Percentiles rank a stretch among this genome's conserved stretches.
Evolutionary conservation across 2,113 vertebrate species (phyloP).

Genomic region (Pelobates fuscus): DNA sequence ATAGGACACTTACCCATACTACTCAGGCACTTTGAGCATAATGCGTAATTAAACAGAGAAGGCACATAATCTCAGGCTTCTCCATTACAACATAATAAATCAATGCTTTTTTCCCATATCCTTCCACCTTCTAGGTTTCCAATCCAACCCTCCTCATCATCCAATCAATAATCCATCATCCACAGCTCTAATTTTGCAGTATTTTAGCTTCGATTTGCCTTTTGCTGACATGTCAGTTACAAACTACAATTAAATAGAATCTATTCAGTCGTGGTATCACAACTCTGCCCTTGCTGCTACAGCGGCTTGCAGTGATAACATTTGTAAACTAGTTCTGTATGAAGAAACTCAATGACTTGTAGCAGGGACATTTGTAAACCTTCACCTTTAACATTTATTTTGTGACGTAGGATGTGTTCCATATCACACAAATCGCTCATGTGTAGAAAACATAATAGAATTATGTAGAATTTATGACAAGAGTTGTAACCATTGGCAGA

Average conservation of each 20-base stretch:
- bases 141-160: background rate
- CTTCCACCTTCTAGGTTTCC: background rate
- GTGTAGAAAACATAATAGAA: too few species aligned
- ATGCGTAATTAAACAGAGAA: background rate
- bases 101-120: conserved; percentile 11
- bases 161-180: conserved; percentile 30
- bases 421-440: too few species aligned
- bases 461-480: too few species aligned
- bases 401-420: too few species aligned
- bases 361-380: too few species aligned
- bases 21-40: background rate
- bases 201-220: conserved; percentile 8
- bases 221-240: background rate
- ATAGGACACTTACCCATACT: background rate
- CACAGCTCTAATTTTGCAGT: conserved; percentile 4
- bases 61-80: background rate
- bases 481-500: too few species aligned
- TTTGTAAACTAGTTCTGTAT: too few species aligned
- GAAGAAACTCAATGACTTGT: too few species aligned
- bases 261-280: background rate
- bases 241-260: conserved; percentile 4
- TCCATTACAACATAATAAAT: conserved; percentile 7
- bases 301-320: too few species aligned
- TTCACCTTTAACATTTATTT: too few species aligned
- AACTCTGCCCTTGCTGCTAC: background rate